Conservation (phyloP, 2,797 vertebrate species). For the Varecia variegata region DNA sequence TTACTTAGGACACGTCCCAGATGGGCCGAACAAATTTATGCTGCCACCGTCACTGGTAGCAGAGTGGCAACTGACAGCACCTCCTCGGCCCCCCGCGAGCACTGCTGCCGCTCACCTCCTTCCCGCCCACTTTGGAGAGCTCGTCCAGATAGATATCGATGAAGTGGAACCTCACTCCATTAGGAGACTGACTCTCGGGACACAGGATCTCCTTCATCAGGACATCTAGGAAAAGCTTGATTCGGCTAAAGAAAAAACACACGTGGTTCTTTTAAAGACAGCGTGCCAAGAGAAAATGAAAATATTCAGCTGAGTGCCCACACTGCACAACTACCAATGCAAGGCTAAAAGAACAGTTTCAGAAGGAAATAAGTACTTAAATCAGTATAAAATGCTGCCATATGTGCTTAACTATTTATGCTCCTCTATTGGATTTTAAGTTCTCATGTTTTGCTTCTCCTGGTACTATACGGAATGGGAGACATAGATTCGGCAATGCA, state of each 20-base stretch:
- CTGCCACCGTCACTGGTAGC: neutral
- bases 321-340: rapidly evolving
- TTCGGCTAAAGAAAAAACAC: constrained; percentile 78
- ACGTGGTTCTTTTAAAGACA: neutral
- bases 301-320: rapidly evolving
- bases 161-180: constrained; percentile 90
- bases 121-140: constrained; percentile 89
- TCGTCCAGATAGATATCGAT: constrained; percentile 93
- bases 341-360: neutral
- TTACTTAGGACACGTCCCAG: neutral
- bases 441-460: neutral
- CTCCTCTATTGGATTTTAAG: neutral
- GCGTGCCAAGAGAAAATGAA: neutral
- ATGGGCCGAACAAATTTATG: neutral
- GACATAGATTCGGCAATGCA: neutral
- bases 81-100: rapidly evolving
- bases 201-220: constrained; percentile 87
- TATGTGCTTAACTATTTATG: neutral
- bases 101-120: constrained; percentile 84
- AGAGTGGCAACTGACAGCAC: rapidly evolving
- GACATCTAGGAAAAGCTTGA: constrained; percentile 85
- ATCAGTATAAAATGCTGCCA: neutral
- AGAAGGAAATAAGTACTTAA: neutral
- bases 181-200: constrained; percentile 82
- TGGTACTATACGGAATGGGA: rapidly evolving